Evolutionary conservation across 2,888 invertebrate species (phyloP).

Genomic region (Luperina testacea): DNA sequence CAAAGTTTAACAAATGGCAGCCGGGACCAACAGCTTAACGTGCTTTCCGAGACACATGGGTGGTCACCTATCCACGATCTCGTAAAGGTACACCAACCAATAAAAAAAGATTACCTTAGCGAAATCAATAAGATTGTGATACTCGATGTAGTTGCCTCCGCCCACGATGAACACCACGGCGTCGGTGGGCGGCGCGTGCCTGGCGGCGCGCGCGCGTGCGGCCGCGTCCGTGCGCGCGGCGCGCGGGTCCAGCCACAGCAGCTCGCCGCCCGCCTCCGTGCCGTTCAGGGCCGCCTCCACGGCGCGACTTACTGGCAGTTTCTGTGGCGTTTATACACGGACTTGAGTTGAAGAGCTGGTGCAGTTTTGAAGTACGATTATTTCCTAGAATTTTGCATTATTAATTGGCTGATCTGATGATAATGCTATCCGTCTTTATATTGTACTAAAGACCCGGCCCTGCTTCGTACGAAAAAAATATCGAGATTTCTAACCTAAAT

Average conservation of each 20-base stretch:
- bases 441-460: neutral
- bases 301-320: slow-evolving; percentile 97
- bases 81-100: neutral
- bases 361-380: neutral
- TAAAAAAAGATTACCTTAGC: slow-evolving; percentile 91
- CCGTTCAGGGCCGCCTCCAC: slow-evolving; percentile 92
- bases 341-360: neutral
- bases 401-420: neutral
- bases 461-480: neutral
- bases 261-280: slow-evolving; percentile 95
- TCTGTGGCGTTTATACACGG: slow-evolving; percentile 87
- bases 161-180: slow-evolving; percentile 97
- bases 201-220: slow-evolving; percentile 90
- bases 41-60: neutral
- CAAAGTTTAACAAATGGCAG: neutral
- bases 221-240: slow-evolving; percentile 93
- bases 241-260: slow-evolving; percentile 98
- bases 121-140: slow-evolving; percentile 99
- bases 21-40: neutral
- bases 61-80: neutral
- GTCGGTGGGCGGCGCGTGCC: slow-evolving; percentile 94
- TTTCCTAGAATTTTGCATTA: neutral
- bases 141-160: slow-evolving; percentile 99
- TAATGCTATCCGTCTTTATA: neutral
- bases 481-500: neutral